Base-by-base conservation (phyloP, 1,140 invertebrate genomes). In the Drosophila watanabei region DNA sequence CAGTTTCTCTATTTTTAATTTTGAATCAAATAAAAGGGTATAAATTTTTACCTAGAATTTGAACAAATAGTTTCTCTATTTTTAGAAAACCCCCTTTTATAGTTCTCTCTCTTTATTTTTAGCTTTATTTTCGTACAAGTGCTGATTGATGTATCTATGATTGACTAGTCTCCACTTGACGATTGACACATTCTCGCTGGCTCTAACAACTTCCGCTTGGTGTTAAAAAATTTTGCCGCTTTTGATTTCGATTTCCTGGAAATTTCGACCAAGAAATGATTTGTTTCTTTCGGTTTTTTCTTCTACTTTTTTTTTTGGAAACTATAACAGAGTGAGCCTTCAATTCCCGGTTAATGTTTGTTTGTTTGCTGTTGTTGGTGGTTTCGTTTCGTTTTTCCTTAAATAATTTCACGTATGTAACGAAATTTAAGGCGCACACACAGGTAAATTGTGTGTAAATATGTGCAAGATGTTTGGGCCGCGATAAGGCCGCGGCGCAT, bases 321-420 rank as follows among this genome's bases (percentile, higher is more conserved):
- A 71, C 82, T 85, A 82, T 39, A 18, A n/a, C 43, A 20, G 43
- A 66, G 45, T 32, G 61, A 66, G 45, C 45, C 61, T 49, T 72
- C 70, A 81, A 89, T 89, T 89, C 81, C 86, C 75, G 78, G 65
- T 90, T 89, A 85, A 89, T 90, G 86, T 89, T 81, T 89, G 85
- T 90, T 89, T 89, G 75, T 84, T 84, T 64, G 66, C 79, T 48
- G 63, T 54, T 51, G 76, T 49, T 75, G 68, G 64, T n/a, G n/a
- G n/a, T n/a, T n/a, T n/a, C n/a, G n/a, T 71, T 84, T 78, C 64
- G 66, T 54, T 87, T 89, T 75, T 80, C 72, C 77, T 84, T 79
- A 90, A 90, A 84, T 89, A 85, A 75, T 89, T 80, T 89, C 88
- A 80, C 78, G 78, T 80, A 72, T 66, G 48, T 63, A 75, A 75